These are phyloP conservation scores for Neotragus pygmaeus DNA, from an alignment of 2,113 vertebrate species.

Conservation along the genomic window DNA sequence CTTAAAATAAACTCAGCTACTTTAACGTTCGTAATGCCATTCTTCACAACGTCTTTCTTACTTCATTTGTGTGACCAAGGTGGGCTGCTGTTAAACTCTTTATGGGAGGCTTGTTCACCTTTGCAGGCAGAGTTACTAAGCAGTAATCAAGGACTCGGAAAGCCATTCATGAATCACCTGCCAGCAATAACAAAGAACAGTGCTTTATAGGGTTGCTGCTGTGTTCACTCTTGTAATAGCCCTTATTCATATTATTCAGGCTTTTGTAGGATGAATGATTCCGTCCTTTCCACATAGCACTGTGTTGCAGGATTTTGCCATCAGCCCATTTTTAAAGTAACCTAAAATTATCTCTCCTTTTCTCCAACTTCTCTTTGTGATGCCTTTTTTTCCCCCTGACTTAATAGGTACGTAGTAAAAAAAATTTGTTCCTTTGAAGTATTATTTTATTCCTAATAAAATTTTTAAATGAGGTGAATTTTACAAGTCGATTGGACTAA, in stretches of 20 bases:
- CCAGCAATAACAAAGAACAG: rapidly evolving
- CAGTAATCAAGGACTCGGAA: rapidly evolving
- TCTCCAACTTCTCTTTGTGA: neutral
- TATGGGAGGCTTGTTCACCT: neutral
- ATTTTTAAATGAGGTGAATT: neutral
- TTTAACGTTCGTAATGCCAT: neutral
- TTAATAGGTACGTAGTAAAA: neutral
- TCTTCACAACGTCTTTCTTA: neutral
- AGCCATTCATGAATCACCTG: too few relatives aligned
- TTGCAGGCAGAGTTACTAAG: neutral
- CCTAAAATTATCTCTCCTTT: neutral
- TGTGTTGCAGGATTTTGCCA: too few relatives aligned
- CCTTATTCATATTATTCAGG: neutral
- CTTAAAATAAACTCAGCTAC: neutral
- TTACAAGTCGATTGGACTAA: neutral
- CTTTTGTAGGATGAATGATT: neutral
- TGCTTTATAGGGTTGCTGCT: rapidly evolving
- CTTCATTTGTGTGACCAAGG: neutral
- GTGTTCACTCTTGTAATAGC: rapidly evolving
- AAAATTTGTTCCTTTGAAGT: neutral
- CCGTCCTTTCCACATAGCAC: neutral
- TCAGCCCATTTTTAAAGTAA: neutral
- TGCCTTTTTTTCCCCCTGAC: neutral
- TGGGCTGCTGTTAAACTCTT: neutral
- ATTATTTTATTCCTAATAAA: neutral